Percentiles rank a stretch among this genome's conserved stretches.
phyloP scores from a whole-genome alignment of 2,888 invertebrate species.

The Cabera pusaria region DNA sequence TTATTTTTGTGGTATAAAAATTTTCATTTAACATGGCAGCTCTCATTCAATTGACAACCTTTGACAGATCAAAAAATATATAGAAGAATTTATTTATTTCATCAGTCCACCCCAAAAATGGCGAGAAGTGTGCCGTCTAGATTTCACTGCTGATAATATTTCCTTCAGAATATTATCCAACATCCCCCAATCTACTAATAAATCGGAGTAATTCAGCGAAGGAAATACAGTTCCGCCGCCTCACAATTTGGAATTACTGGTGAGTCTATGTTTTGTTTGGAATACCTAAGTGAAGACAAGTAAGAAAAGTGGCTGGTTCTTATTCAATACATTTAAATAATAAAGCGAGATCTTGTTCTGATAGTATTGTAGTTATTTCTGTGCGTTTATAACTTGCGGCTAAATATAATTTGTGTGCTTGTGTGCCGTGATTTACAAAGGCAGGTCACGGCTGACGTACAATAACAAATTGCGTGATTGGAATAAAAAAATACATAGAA shows the following conservation, averaged over 20 bases:
- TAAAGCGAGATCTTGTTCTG: slow-evolving; percentile 43
- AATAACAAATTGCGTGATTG: slow-evolving; percentile 6
- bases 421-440: slow-evolving; percentile 9
- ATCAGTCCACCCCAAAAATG: slow-evolving; percentile 58
- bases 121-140: slow-evolving; percentile 58
- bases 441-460: slow-evolving; percentile 18
- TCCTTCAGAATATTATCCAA: no score
- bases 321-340: slow-evolving; percentile 51
- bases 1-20: no score
- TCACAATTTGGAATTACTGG: slow-evolving; percentile 16
- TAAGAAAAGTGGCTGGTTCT: slow-evolving; percentile 5
- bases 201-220: slow-evolving; percentile 6
- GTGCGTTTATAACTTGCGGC: slow-evolving; percentile 26
- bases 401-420: slow-evolving; percentile 35
- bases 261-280: slow-evolving; percentile 18
- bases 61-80: no score
- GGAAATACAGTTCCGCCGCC: slow-evolving; percentile 1
- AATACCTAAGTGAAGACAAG: slow-evolving; percentile 29
- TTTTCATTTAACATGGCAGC: no score
- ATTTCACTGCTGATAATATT: slow-evolving; percentile 10
- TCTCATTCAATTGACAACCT: no score
- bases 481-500: slow-evolving; percentile 1
- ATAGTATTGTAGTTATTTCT: slow-evolving; percentile 38
- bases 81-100: no score
- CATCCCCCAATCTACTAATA: background rate